Conservation (phyloP, 2,113 vertebrate species). For the Stigmatopora argus region DNA sequence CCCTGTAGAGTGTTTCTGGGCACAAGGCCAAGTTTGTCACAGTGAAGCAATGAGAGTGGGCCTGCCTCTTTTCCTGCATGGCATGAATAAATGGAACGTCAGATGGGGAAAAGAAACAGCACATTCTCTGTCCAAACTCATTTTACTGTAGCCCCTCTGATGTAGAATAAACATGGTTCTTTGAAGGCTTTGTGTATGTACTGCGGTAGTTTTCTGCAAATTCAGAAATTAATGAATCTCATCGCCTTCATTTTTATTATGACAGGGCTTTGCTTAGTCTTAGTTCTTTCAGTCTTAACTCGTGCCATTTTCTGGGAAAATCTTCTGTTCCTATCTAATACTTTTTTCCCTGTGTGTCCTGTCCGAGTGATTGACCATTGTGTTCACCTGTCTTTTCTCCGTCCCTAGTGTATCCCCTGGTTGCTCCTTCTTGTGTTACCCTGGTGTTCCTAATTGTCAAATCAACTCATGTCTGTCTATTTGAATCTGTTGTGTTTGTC, state of each 20-base stretch:
- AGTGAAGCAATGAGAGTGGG: constrained; percentile 18
- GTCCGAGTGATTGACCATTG: too few relatives aligned
- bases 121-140: constrained; percentile 35
- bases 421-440: too few relatives aligned
- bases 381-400: too few relatives aligned
- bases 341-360: too few relatives aligned
- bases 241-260: constrained; percentile 15
- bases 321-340: background rate
- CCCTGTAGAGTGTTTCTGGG: constrained; percentile 31
- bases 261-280: constrained; percentile 27
- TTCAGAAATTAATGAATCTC: constrained; percentile 47
- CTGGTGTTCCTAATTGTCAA: background rate
- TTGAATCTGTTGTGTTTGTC: too few relatives aligned
- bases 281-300: constrained; percentile 12
- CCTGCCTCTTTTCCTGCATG: constrained; percentile 17
- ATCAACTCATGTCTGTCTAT: too few relatives aligned
- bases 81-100: constrained; percentile 51
- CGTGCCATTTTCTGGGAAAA: constrained; percentile 10
- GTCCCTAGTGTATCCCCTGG: too few relatives aligned
- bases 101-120: constrained; percentile 39
- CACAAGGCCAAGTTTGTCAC: constrained; percentile 34
- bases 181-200: constrained; percentile 49
- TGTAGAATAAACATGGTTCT: constrained; percentile 41
- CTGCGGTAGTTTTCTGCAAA: constrained; percentile 18
- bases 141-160: constrained; percentile 17